Evolutionary conservation across 64 coral and sea anemone genomes (phyloP).

Genomic region (Dendronephthya gigantea): DNA sequence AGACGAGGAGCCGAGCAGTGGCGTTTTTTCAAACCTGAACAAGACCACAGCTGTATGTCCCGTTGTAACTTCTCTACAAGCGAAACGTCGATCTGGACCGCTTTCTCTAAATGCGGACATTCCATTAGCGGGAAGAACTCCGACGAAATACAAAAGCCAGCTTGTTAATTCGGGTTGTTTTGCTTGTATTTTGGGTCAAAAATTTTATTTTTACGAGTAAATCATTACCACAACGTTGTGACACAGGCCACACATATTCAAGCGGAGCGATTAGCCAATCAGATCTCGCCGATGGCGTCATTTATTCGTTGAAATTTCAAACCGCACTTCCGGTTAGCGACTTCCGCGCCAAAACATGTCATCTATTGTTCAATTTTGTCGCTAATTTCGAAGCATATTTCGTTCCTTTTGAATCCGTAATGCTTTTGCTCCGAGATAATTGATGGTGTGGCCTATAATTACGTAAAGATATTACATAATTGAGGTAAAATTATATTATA

Average conservation of each 20-base stretch:
- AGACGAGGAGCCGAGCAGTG: background rate
- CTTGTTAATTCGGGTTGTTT: background rate
- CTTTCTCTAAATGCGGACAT: constrained; percentile 72
- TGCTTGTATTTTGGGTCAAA: background rate
- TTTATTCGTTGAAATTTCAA: background rate
- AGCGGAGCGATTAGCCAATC: background rate
- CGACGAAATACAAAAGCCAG: constrained; percentile 19
- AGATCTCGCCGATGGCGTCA: background rate
- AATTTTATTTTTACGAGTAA: background rate
- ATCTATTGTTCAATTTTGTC: background rate
- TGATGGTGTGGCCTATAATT: no score
- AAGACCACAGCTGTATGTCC: constrained; percentile 77
- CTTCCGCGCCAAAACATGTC: background rate
- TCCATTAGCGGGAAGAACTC: constrained; percentile 52
- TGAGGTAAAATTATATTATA: no score
- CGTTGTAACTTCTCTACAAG: constrained; percentile 67
- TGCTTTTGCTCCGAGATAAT: no score
- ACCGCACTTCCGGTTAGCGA: background rate
- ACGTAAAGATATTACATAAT: no score
- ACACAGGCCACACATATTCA: background rate
- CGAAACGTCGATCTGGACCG: constrained; percentile 62
- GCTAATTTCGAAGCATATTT: background rate
- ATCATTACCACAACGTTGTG: background rate
- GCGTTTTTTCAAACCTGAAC: constrained; percentile 46
- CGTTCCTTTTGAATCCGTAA: no score